Conservation (phyloP, 2,888 invertebrate species). For the Drosophila tanythrix region DNA sequence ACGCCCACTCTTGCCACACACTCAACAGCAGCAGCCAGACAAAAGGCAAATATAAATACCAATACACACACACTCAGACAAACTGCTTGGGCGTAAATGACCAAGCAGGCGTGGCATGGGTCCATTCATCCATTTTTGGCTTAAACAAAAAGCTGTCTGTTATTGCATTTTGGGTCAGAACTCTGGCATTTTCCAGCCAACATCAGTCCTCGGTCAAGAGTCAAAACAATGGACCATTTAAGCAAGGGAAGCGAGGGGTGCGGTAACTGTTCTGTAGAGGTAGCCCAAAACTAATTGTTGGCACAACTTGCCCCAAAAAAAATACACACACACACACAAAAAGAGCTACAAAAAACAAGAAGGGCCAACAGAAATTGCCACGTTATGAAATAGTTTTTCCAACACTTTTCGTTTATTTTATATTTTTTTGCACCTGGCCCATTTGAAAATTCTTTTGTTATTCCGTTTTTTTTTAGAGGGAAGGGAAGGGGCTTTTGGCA, state of each 20-base stretch:
- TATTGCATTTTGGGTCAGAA: slow-evolving; percentile 43
- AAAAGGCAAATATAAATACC: slow-evolving; percentile 63
- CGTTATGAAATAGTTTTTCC: slow-evolving; percentile 47
- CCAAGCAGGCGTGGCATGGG: slow-evolving; percentile 21
- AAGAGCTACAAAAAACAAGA: neutral
- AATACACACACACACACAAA: neutral
- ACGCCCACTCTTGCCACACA: slow-evolving; percentile 8
- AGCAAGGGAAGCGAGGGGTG: neutral
- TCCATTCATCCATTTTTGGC: slow-evolving; percentile 43
- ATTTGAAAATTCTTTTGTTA: slow-evolving; percentile 55
- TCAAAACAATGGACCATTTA: slow-evolving; percentile 54
- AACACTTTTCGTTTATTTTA: slow-evolving; percentile 14
- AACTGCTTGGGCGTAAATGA: slow-evolving; percentile 32
- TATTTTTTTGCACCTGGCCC: slow-evolving; percentile 40
- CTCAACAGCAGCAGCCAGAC: slow-evolving; percentile 40
- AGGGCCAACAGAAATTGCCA: slow-evolving; percentile 16
- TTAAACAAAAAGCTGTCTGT: slow-evolving; percentile 50
- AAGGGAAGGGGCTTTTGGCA: slow-evolving; percentile 2
- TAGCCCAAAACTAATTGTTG: slow-evolving; percentile 60
- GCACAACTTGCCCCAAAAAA: slow-evolving; percentile 22
- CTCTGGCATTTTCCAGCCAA: slow-evolving; percentile 22
- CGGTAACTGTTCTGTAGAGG: slow-evolving; percentile 17
- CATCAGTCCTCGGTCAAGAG: slow-evolving; percentile 54
- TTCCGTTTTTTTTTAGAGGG: slow-evolving; percentile 5
- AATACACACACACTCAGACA: slow-evolving; percentile 27